Conservation (phyloP, 2,797 vertebrate genomes). For the Miichthys miiuy region DNA sequence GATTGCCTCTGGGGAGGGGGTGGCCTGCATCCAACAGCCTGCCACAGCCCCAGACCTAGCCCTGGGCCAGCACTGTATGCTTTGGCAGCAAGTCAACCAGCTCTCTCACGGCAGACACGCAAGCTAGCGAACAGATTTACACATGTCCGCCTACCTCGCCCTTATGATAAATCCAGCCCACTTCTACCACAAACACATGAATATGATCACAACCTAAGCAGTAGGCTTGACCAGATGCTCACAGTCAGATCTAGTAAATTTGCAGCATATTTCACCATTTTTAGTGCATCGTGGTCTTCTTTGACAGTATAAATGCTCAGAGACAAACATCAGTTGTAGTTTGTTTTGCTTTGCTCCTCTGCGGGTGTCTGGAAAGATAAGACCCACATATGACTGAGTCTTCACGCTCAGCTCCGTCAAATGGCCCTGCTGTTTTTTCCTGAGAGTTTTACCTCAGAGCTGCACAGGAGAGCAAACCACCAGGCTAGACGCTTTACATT, state of each 20-base stretch:
- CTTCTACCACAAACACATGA: not conserved
- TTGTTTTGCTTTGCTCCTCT: constrained; percentile 59
- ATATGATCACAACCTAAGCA: not conserved
- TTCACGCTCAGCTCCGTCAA: constrained; percentile 57
- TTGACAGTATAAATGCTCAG: constrained; percentile 1
- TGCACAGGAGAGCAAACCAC: constrained; percentile 22
- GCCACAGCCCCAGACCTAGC: constrained; percentile 24
- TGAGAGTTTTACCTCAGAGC: constrained; percentile 43
- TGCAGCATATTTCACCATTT: not conserved
- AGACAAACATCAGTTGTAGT: constrained; percentile 42
- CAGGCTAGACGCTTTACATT: constrained; percentile 68
- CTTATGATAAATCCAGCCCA: not conserved
- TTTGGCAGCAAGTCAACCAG: constrained; percentile 71
- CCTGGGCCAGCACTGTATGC: constrained; percentile 55
- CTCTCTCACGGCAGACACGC: constrained; percentile 48
- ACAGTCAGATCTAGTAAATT: not conserved
- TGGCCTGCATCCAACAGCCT: constrained; percentile 34
- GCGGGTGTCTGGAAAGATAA: constrained; percentile 71
- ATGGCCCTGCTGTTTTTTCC: constrained; percentile 52
- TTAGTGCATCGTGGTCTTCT: not conserved
- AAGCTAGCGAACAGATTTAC: constrained; percentile 36
- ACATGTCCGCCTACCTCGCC: constrained; percentile 1
- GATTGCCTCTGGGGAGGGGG: not conserved
- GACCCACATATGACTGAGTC: constrained; percentile 67
- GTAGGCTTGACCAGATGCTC: not conserved